Conservation (phyloP, 2,797 vertebrate species). For the Euphonia xanthogaster region DNA sequence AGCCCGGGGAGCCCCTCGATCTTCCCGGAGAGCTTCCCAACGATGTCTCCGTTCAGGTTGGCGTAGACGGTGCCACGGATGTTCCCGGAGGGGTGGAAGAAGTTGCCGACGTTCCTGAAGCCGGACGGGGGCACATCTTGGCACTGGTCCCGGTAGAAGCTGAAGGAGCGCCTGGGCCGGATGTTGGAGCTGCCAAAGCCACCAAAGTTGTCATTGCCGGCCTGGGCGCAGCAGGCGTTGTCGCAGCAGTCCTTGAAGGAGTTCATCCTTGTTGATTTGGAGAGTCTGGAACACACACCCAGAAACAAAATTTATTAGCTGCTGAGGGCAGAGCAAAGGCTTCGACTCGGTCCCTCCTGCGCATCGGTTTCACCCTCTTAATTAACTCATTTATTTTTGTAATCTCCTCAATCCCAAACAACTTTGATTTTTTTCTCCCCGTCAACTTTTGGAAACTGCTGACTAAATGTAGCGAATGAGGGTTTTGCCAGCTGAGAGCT, state of each 20-base stretch:
- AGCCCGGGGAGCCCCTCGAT: rapidly evolving
- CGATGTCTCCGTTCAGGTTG: rapidly evolving
- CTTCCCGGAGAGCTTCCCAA: rapidly evolving
- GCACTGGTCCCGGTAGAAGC: not conserved
- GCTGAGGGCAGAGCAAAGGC: not conserved
- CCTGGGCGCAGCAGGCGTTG: rapidly evolving
- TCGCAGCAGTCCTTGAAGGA: not conserved
- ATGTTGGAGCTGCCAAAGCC: not conserved
- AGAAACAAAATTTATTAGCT: not conserved
- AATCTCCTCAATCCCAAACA: not conserved
- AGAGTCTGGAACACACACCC: not conserved
- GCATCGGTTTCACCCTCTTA: not conserved
- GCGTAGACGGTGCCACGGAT: rapidly evolving
- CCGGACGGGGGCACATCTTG: rapidly evolving
- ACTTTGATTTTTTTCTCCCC: rapidly evolving
- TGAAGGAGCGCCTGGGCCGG: not conserved
- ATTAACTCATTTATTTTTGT: not conserved
- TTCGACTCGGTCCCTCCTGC: not conserved
- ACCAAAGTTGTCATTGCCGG: not conserved
- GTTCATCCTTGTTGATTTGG: not conserved
- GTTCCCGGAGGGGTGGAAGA: rapidly evolving
- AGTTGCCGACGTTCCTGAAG: not conserved
- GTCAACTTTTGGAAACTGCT: not conserved
- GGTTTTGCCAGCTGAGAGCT: not conserved
- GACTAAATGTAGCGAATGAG: rapidly evolving